phyloP scores from a whole-genome alignment of 2,888 invertebrate species.

The Acrobasis repandana region DNA sequence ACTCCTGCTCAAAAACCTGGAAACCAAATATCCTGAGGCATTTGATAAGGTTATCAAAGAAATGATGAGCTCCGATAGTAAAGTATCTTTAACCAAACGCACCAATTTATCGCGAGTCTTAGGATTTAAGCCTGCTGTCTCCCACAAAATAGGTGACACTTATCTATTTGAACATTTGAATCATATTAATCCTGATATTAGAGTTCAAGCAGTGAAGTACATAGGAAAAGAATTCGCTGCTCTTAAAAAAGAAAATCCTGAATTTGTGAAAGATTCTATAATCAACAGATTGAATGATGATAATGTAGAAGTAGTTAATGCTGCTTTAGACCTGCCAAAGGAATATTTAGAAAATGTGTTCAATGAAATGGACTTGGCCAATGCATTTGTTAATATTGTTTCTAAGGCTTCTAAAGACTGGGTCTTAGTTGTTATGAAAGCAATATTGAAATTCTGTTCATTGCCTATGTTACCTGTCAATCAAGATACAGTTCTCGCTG shows the following conservation, averaged over 20 bases:
- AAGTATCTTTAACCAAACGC: slow-evolving; percentile 49
- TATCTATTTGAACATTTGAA: slow-evolving; percentile 87
- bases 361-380: slow-evolving; percentile 67
- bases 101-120: slow-evolving; percentile 69
- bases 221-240: slow-evolving; percentile 80
- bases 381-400: slow-evolving; percentile 77
- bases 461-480: slow-evolving; percentile 71
- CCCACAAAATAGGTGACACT: slow-evolving; percentile 75
- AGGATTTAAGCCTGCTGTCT: slow-evolving; percentile 81
- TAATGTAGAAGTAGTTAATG: slow-evolving; percentile 82
- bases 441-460: slow-evolving; percentile 75
- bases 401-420: slow-evolving; percentile 65
- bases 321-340: slow-evolving; percentile 74
- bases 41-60: slow-evolving; percentile 87
- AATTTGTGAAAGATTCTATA: slow-evolving; percentile 85
- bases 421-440: slow-evolving; percentile 62
- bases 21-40: slow-evolving; percentile 86
- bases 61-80: slow-evolving; percentile 67
- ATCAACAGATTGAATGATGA: slow-evolving; percentile 87
- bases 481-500: slow-evolving; percentile 80
- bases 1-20: slow-evolving; percentile 82
- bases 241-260: slow-evolving; percentile 77
- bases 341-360: slow-evolving; percentile 65
- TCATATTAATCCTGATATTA: slow-evolving; percentile 85
- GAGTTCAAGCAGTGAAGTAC: slow-evolving; percentile 86